Evolutionary conservation across 2,113 vertebrate genomes (phyloP).

Genomic region (Talpa occidentalis): DNA sequence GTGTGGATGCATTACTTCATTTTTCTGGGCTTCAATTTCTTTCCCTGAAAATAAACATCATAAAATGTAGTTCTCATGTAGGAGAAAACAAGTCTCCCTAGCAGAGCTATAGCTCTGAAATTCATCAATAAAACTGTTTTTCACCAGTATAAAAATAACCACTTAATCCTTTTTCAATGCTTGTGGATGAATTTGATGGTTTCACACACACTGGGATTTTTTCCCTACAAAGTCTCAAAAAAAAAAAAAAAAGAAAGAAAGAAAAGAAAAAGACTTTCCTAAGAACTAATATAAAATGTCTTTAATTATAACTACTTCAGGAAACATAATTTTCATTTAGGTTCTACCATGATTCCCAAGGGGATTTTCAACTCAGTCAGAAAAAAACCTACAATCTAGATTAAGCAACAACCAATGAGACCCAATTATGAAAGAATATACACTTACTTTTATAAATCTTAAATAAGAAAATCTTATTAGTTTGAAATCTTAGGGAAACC

Average conservation of each 20-base stretch:
- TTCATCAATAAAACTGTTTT: conserved; percentile 28
- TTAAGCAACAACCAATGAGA: conserved; percentile 41
- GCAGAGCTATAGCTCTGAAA: not conserved
- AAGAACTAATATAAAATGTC: not conserved
- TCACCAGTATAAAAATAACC: not conserved
- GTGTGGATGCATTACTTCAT: not conserved
- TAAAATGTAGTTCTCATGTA: not conserved
- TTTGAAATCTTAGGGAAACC: conserved; percentile 59
- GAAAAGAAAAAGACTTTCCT: not conserved
- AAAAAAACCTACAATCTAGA: conserved; percentile 44
- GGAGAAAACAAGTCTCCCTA: not conserved
- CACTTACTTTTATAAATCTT: conserved; percentile 54
- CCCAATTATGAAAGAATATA: not conserved
- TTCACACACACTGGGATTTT: not conserved
- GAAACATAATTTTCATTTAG: not conserved
- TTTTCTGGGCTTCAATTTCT: not conserved
- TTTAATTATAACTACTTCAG: conserved; percentile 28
- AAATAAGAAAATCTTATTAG: conserved; percentile 30
- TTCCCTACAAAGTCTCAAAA: not conserved
- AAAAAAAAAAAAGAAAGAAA: not conserved
- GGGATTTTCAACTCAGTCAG: conserved; percentile 20
- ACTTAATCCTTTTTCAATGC: conserved; percentile 3
- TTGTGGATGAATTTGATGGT: not conserved
- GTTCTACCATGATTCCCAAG: conserved; percentile 25
- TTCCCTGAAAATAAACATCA: conserved; percentile 2